Percentiles rank a stretch among this genome's conserved stretches.
These are phyloP conservation scores for Corvus moneduloides DNA, from an alignment of 2,113 vertebrate species.

Conservation along the genomic window DNA sequence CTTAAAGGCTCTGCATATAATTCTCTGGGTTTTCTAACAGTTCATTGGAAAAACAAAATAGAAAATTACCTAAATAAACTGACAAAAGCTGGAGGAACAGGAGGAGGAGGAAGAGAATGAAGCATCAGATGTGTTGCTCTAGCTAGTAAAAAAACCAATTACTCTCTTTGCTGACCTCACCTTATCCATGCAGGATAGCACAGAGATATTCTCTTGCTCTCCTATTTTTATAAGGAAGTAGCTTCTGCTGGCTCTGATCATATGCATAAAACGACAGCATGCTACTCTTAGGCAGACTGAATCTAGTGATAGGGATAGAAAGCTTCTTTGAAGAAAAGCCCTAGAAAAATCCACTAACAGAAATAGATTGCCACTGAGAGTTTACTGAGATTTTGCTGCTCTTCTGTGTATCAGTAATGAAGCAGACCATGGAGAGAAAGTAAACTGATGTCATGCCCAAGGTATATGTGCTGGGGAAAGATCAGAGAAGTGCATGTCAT, in stretches of 20 bases:
- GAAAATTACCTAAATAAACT: neutral
- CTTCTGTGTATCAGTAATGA: neutral
- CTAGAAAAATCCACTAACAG: neutral
- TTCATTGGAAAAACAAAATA: neutral
- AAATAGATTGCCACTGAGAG: neutral
- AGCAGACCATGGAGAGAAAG: neutral
- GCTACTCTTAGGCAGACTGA: neutral
- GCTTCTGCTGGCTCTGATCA: neutral
- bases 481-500: neutral
- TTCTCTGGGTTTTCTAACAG: neutral
- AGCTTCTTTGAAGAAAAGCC: slow-evolving; percentile 11
- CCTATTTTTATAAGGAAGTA: neutral
- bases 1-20: neutral
- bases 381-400: neutral
- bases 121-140: neutral
- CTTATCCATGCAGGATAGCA: neutral
- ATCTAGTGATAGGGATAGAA: neutral
- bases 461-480: neutral
- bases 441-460: neutral
- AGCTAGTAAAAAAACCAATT: neutral
- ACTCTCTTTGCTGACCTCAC: neutral
- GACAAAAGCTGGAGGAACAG: neutral
- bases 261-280: neutral
- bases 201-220: neutral
- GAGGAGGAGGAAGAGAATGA: neutral